Evolutionary conservation across 2,888 invertebrate species (phyloP), one percentile per base, ranked within the genome.

Genomic region (Habrosyne pyritoides): DNA sequence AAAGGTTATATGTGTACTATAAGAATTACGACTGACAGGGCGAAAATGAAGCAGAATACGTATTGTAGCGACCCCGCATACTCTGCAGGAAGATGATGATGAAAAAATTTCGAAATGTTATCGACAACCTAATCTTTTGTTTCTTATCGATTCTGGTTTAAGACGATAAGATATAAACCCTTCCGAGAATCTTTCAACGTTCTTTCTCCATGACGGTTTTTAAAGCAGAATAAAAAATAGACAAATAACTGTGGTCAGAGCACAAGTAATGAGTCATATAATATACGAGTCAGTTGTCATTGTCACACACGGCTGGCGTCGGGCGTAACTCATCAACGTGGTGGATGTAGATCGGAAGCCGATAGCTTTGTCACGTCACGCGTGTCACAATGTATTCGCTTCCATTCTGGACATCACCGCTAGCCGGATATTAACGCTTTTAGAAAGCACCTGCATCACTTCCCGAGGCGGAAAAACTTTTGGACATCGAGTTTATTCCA

Each of bases 341-440:
- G 61, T 59, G 56, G 63, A 63, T 71, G 66, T 66, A 71, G 86
- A 88, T 89, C 87, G 89, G 87, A 87, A 86, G 82, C 82, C 73
- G 87, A 87, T 87, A 86, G 77, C 75, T 62, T 64, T 62, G 72
- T 69, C 78, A 72, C 74, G 84, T 82, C 83, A 86, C 80, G 84
- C 81, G 76, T 77, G 77, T 71, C 78, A 75, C 75, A 79, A 79
- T 81, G 76, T 77, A 79, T 81, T 79, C 79, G 21, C 14, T 18
- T 12, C 50, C 50, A 77, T 78, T 76, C 79, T 81, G 78, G 77
- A 74, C 76, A 72, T 69, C 70, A 69, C 86, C 87, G 88, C 83
- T 89, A 87, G 73, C 87, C 89, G 90, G 90, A 89, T 83, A 86
- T 84, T 78, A 80, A 79, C 75, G 78, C 78, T 81, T 86, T 83